A percentile compares a stretch with the other conserved stretches of the same genome.
Evolutionary conservation across 2,888 invertebrate species (phyloP).

Genomic region (Eubasilissa splendida): DNA sequence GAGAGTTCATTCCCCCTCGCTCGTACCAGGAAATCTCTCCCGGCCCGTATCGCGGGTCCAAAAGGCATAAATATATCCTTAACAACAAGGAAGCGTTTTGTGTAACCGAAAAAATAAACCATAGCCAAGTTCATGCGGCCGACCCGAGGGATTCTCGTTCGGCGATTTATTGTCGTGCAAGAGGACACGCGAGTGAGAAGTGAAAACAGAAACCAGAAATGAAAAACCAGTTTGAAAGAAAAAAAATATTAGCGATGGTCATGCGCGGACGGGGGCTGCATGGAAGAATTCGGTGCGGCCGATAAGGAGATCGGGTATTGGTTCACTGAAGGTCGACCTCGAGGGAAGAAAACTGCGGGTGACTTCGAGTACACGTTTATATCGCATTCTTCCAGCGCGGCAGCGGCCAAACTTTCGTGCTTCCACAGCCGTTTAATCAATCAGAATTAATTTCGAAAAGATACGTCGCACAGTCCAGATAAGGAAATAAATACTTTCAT

Average conservation of each 20-base stretch:
- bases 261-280: conserved; percentile 37
- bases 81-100: conserved; percentile 55
- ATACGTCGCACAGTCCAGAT: too few species aligned
- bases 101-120: conserved; percentile 48
- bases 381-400: not conserved
- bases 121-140: conserved; percentile 30
- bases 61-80: conserved; percentile 52
- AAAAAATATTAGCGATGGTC: conserved; percentile 51
- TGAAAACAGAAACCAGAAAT: conserved; percentile 54
- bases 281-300: conserved; percentile 30
- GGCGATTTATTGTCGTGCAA: conserved; percentile 52
- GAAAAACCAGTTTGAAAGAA: conserved; percentile 47
- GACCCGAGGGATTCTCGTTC: conserved; percentile 31
- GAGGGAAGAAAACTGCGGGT: conserved; percentile 25
- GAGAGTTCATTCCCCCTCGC: conserved; percentile 40
- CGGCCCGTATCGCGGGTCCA: conserved; percentile 30
- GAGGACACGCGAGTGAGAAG: conserved; percentile 50
- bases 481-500: too few species aligned
- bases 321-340: conserved; percentile 36
- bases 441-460: too few species aligned
- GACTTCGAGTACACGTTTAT: too few species aligned
- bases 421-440: not conserved
- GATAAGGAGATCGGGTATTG: conserved; percentile 37
- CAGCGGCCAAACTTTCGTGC: conserved; percentile 1
- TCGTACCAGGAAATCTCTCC: conserved; percentile 48